A percentile compares a stretch with the other conserved stretches of the same genome.
Evolutionary conservation across 2,113 vertebrate species (phyloP).

Genomic region (Misgurnus mizolepis): DNA sequence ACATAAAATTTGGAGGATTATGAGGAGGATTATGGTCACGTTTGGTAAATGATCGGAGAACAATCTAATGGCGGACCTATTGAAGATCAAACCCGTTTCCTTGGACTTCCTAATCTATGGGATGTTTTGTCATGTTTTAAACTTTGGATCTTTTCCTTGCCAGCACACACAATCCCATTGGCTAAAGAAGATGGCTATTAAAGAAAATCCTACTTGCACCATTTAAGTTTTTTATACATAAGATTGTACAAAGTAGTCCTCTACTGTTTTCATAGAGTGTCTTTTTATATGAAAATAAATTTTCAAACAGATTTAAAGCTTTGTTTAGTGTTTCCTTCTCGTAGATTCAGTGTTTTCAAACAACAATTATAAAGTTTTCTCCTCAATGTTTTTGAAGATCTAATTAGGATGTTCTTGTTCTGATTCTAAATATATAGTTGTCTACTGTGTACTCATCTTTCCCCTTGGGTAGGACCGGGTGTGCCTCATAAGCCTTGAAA

Average conservation of each 20-base stretch:
- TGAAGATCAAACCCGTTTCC: not conserved
- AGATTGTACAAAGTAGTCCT: slow-evolving; percentile 78
- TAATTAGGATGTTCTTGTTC: not conserved
- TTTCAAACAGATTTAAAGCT: slow-evolving; percentile 69
- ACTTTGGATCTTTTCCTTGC: slow-evolving; percentile 15
- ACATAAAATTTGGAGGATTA: slow-evolving; percentile 41
- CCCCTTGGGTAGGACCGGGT: not conserved
- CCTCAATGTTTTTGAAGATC: not conserved
- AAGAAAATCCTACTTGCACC: slow-evolving; percentile 38
- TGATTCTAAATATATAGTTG: slow-evolving; percentile 22
- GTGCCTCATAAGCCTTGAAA: not conserved
- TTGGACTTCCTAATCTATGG: not conserved
- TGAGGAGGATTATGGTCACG: slow-evolving; percentile 25
- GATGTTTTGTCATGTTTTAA: slow-evolving; percentile 37
- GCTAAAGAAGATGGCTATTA: slow-evolving; percentile 38
- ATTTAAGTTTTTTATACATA: slow-evolving; percentile 70
- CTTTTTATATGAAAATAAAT: slow-evolving; percentile 82
- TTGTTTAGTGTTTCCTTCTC: slow-evolving; percentile 2
- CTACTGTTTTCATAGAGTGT: slow-evolving; percentile 80
- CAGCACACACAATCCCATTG: slow-evolving; percentile 38
- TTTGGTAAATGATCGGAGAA: slow-evolving; percentile 20
- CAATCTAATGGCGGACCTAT: not conserved
- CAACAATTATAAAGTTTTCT: not conserved
- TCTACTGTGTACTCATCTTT: not conserved
- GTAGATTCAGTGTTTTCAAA: not conserved